Conservation (phyloP, 2,797 vertebrate genomes). For the Clarias platycephalus region DNA sequence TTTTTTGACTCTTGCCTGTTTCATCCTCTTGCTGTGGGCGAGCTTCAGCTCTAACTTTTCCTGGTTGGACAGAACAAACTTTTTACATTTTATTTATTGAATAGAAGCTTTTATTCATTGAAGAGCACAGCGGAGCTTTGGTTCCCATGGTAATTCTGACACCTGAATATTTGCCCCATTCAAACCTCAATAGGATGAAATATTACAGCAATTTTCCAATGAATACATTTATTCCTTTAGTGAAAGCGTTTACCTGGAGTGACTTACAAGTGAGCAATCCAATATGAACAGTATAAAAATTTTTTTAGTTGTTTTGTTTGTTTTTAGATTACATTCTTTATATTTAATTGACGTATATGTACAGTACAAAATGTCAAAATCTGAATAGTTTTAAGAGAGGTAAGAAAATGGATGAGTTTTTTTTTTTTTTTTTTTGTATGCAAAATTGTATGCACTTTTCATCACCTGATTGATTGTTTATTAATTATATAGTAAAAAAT, state of each 20-base stretch:
- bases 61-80: background rate
- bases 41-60: background rate
- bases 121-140: background rate
- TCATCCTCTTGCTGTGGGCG: background rate
- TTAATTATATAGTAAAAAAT: background rate
- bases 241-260: background rate
- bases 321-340: background rate
- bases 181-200: background rate
- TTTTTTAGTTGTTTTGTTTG: background rate
- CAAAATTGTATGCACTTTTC: background rate
- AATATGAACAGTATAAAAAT: background rate
- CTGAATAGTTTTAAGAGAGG: background rate
- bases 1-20: background rate
- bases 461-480: background rate
- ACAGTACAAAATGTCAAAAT: background rate
- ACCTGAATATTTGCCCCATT: constrained; percentile 1
- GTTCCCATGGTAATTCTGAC: background rate
- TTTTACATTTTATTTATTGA: background rate
- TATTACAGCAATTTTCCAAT: background rate
- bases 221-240: background rate
- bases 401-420: background rate
- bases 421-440: background rate
- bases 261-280: background rate
- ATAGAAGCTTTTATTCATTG: background rate
- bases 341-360: background rate